Base-by-base conservation (phyloP, 2,113 vertebrate species). In the Orycteropus afer region DNA sequence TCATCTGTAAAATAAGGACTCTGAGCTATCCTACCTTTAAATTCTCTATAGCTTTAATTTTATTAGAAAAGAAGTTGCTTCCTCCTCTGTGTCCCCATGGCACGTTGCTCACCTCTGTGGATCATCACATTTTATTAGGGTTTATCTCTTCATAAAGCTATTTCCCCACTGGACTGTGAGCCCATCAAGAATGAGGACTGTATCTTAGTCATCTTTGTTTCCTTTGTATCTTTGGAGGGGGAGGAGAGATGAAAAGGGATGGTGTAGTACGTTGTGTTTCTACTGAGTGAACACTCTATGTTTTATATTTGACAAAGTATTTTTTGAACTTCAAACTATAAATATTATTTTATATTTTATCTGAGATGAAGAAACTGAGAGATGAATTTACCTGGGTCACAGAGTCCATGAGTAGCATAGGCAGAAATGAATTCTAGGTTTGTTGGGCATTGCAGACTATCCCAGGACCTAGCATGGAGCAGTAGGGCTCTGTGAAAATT, bases 41-140 rank as follows among this genome's bases (percentile, higher is more conserved):
- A 55, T 11, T 55, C 71, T 53, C 34, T 51, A 34, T 63, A 49
- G 63, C 20, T 84, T 93, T 78, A 37, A n/a, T 92, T 86, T 86
- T 87, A 37, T 79, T 37, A 78, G 23, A 83, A 91, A 89, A 57
- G 76, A 40, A 63, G 42, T 42, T 76, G 18, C 32, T 96, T 85
- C 65, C 83, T 78, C 42, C 32, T 67, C 85, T 53, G 11, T 32
- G 42, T 23, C 93, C 73, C 80, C 42, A 10, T 12, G 10, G 13
- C 37, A 74, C 9, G 0, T 27, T 65, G 18, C 51, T 86, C 61
- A 81, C 73, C 55, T 93, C 74, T 63, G n/a, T 17, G 69, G 67
- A 49, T 47, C 74, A 29, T 32, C 13, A 73, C 7, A 49, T 74
- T 86, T 86, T 53, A 45, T 53, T 94, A 61, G 23, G 76, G 11